Evolutionary conservation across 2,113 vertebrate genomes (phyloP).

Genomic region (Zootoca vivipara): DNA sequence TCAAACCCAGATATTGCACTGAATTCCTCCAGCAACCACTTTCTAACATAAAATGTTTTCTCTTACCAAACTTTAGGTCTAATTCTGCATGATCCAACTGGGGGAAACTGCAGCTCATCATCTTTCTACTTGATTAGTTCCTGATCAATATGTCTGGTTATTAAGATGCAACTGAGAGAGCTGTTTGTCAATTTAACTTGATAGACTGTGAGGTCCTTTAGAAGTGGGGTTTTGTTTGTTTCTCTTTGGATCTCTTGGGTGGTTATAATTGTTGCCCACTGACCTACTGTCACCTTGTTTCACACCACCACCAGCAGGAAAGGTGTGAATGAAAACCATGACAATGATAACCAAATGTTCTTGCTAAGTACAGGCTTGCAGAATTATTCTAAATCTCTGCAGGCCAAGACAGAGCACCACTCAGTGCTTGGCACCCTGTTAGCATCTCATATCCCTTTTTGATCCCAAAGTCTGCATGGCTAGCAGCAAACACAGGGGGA

Average conservation of each 20-base stretch:
- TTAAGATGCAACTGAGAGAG: constrained; percentile 46
- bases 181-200: constrained; percentile 56
- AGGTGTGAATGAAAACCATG: constrained; percentile 20
- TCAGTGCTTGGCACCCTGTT: neutral
- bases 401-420: constrained; percentile 15
- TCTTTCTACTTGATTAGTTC: constrained; percentile 62
- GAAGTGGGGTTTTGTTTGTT: constrained; percentile 21
- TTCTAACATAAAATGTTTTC: neutral
- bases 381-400: constrained; percentile 35
- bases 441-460: constrained; percentile 36
- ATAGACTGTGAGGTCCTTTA: constrained; percentile 11
- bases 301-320: neutral
- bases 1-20: constrained; percentile 44
- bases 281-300: constrained; percentile 8
- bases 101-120: constrained; percentile 24
- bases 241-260: constrained; percentile 10
- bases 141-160: constrained; percentile 59
- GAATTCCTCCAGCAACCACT: neutral
- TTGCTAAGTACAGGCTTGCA: constrained; percentile 10
- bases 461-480: constrained; percentile 38
- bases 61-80: neutral
- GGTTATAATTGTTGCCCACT: constrained; percentile 1
- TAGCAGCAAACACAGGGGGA: constrained; percentile 24
- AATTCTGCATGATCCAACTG: constrained; percentile 1
- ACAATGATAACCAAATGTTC: constrained; percentile 35